These are phyloP conservation scores for Aspiorhynchus laticeps DNA, from an alignment of 2,113 vertebrate genomes.

Conservation along the genomic window DNA sequence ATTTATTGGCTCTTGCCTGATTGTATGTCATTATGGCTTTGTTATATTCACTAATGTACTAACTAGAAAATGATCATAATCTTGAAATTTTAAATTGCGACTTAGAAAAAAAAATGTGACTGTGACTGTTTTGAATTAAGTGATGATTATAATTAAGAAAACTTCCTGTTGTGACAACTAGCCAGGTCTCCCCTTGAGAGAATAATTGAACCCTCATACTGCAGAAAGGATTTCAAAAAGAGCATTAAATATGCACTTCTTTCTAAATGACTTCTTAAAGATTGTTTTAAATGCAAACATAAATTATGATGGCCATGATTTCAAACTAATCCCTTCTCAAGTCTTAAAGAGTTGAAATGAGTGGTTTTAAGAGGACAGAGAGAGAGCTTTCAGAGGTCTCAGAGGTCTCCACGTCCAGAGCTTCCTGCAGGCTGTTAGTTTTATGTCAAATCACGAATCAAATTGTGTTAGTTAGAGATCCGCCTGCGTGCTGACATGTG, in stretches of 20 bases:
- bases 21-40: not conserved
- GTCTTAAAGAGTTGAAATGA: constrained; percentile 6
- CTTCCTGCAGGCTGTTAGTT: not conserved
- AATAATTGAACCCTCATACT: not conserved
- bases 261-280: constrained; percentile 4
- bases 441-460: not conserved
- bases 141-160: not conserved
- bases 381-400: too few relatives aligned
- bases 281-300: constrained; percentile 20
- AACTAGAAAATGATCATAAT: not conserved
- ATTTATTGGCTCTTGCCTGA: not conserved
- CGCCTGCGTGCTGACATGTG: not conserved
- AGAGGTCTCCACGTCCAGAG: not conserved
- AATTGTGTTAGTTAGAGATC: constrained; percentile 13
- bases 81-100: not conserved
- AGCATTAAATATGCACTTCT: not conserved
- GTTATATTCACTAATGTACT: not conserved
- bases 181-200: not conserved
- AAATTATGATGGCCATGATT: not conserved
- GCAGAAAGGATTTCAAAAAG: not conserved
- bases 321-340: constrained; percentile 23
- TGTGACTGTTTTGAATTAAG: not conserved
- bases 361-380: not conserved
- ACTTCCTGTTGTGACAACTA: not conserved
- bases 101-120: not conserved